Evolutionary conservation across 1,140 invertebrate genomes (phyloP), one percentile per base, ranked within the genome.

Genomic region (Conopomorpha cramerella): DNA sequence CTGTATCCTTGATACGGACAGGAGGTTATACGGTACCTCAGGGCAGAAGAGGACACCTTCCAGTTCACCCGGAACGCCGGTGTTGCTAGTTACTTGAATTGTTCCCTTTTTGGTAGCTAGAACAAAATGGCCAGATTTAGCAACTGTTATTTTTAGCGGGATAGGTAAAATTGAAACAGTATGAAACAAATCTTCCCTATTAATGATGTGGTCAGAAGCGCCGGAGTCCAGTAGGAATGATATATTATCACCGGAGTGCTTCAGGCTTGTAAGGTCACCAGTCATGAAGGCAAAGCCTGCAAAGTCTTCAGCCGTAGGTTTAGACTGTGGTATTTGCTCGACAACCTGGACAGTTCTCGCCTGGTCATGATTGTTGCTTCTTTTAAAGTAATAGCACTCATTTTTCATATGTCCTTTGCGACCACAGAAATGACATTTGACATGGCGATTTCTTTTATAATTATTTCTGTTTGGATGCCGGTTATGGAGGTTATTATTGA

Each of bases 161-260:
- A n/a, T 38, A 38, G 11, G 42, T 47, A 39, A 38, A 39, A 15
- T 3, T 3, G 7, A 27, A 19, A 38, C 47, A 17, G 55, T 45
- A 14, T 25, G n/a, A 30, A 66, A 55, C 16, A 53, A 35, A 17
- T 46, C 38, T 4, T 49, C 42, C 11, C 49, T 46, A 16, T 59
- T 64, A 23, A 61, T 46, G 11, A 57, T 30, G 30, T 66, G 53
- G 31, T 66, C 55, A 1, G 60, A 55, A 29, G 61, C 62, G 25
- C 62, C 61, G 16, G 61, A 65, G 34, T 63, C 62, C 30, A 66
- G 33, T 4, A 58, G 34, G 46, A 60, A 63, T 35, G 28, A 30
- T 3, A n/a, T n/a, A n/a, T n/a, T n/a, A n/a, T n/a, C n/a, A n/a
- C n/a, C n/a, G n/a, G n/a, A n/a, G n/a, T n/a, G 43, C 33, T 45